These are phyloP conservation scores for Phaethon lepturus DNA, from an alignment of 2,113 vertebrate genomes.

Conservation along the genomic window DNA sequence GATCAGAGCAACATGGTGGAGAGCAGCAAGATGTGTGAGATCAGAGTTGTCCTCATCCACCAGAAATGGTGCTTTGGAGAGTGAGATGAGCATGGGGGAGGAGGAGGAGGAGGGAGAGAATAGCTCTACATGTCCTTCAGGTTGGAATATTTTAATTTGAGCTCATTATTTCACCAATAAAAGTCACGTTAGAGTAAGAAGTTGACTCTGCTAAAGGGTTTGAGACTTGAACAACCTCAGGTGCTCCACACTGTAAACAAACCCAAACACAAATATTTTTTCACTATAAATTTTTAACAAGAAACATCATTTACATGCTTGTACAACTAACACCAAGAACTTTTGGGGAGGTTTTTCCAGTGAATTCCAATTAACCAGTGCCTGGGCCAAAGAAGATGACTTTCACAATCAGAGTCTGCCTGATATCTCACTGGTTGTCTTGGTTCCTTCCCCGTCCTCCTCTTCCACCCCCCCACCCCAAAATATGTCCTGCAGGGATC, in stretches of 20 bases:
- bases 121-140: not conserved
- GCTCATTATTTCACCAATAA: not conserved
- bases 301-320: not conserved
- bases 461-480: too few species aligned
- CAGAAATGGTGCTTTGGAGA: not conserved
- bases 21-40: not conserved
- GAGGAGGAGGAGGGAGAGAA: not conserved
- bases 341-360: not conserved
- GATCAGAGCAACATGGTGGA: fast-evolving
- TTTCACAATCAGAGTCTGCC: not conserved
- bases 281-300: not conserved
- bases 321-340: not conserved
- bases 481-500: not conserved
- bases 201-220: not conserved
- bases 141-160: not conserved
- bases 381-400: not conserved
- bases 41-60: not conserved
- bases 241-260: not conserved
- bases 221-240: not conserved
- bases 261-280: not conserved
- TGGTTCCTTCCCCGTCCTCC: not conserved
- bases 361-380: not conserved
- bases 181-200: not conserved
- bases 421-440: not conserved
- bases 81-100: not conserved